A percentile compares a stretch with the other conserved stretches of the same genome.
phyloP scores from a whole-genome alignment of 2,113 vertebrate species.

The Phaethornis superciliosus region DNA sequence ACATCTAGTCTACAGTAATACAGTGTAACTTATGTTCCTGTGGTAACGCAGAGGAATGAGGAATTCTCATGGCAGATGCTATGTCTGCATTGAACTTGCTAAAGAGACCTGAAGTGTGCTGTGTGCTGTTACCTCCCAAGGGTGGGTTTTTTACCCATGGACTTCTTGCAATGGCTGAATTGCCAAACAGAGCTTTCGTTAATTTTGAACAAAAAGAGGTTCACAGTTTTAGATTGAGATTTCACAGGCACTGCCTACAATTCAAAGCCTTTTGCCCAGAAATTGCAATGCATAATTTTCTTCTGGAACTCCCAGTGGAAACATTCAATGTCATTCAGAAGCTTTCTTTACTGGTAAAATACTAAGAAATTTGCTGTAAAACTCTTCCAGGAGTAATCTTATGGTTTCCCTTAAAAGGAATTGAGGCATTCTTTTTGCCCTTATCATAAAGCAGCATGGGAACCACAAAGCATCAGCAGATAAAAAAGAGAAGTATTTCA shows the following conservation, averaged over 20 bases:
- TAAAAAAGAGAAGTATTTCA: conserved; percentile 10
- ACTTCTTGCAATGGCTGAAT: not conserved
- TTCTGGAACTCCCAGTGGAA: conserved; percentile 3
- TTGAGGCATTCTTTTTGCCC: conserved; percentile 7
- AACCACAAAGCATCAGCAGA: conserved; percentile 16
- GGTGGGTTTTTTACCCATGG: not conserved
- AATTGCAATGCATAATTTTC: not conserved
- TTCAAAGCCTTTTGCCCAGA: not conserved
- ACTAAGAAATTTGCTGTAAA: not conserved
- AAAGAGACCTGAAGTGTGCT: not conserved
- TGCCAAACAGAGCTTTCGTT: not conserved
- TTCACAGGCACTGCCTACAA: not conserved
- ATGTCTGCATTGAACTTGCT: not conserved
- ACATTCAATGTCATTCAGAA: not conserved
- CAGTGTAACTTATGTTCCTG: not conserved
- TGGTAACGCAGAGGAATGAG: not conserved
- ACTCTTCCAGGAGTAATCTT: not conserved
- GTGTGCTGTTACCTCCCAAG: not conserved
- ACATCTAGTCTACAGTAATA: not conserved
- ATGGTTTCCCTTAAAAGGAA: conserved; percentile 43
- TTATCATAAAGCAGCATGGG: conserved; percentile 17
- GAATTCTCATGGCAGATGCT: not conserved
- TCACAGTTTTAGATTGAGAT: not conserved
- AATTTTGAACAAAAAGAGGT: not conserved
- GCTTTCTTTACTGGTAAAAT: not conserved